phyloP scores from a whole-genome alignment of 2,888 invertebrate species.

The Chrysomela aeneicollis region DNA sequence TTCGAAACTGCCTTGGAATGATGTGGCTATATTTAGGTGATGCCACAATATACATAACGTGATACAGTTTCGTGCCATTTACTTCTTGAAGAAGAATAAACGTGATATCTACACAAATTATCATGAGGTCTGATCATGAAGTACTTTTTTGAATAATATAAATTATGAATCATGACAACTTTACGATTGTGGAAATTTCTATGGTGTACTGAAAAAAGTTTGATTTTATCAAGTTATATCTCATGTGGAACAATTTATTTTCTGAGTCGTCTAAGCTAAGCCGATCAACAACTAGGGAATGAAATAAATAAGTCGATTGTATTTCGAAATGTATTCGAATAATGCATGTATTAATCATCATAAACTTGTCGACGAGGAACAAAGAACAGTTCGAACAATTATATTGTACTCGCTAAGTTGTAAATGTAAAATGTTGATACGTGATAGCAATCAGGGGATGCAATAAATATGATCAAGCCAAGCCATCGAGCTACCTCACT shows the following conservation, averaged over 20 bases:
- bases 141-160: no score
- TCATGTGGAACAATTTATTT: no score
- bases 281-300: not conserved
- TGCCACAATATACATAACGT: not conserved
- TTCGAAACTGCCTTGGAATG: not conserved
- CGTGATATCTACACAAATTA: no score
- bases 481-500: constrained; percentile 30
- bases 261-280: no score
- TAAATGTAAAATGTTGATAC: constrained; percentile 33
- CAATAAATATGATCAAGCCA: constrained; percentile 34
- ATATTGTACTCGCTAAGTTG: constrained; percentile 28
- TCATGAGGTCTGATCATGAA: no score
- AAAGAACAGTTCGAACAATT: constrained; percentile 33
- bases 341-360: constrained; percentile 21
- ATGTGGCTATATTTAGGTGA: not conserved
- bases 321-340: constrained; percentile 9
- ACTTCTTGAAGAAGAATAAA: no score
- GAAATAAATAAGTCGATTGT: constrained; percentile 1
- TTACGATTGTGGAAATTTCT: no score
- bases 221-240: no score
- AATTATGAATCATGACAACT: no score
- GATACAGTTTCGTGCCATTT: no score
- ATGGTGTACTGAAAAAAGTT: no score
- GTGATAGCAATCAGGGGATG: constrained; percentile 34
- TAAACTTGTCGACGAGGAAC: constrained; percentile 22